phyloP scores from a whole-genome alignment of 2,797 vertebrate genomes.

The Spatula clypeata region DNA sequence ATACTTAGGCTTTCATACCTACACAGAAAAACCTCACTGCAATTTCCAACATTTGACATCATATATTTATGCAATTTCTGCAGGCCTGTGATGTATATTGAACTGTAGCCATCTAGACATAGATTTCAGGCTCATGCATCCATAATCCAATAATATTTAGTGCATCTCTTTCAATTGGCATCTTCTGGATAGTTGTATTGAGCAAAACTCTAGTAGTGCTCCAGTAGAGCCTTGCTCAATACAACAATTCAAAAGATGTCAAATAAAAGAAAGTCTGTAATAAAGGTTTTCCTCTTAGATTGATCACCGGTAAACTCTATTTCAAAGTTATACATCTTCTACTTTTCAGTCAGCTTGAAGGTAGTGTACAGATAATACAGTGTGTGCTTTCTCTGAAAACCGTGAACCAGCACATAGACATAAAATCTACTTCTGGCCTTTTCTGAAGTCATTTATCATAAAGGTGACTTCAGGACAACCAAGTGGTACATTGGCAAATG shows the following conservation, averaged over 20 bases:
- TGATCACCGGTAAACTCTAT: not conserved
- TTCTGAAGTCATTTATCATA: not conserved
- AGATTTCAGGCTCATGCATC: conserved; percentile 40
- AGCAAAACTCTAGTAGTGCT: not conserved
- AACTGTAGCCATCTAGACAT: conserved; percentile 43
- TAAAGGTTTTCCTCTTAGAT: not conserved
- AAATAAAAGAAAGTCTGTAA: not conserved
- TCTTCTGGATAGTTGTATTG: not conserved
- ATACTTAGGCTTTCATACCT: not conserved
- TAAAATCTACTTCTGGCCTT: not conserved
- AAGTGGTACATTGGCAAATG: not conserved
- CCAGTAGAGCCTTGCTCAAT: not conserved
- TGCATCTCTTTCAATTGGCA: not conserved
- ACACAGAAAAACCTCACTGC: not conserved
- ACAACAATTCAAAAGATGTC: not conserved
- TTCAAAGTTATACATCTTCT: not conserved
- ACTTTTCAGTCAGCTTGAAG: not conserved
- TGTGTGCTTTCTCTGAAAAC: not conserved
- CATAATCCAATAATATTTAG: conserved; percentile 55
- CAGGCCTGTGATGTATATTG: conserved; percentile 49
- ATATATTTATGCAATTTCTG: conserved; percentile 47
- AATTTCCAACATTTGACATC: conserved; percentile 27
- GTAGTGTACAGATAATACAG: not conserved
- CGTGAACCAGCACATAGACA: not conserved
- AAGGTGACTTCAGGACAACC: not conserved